These are phyloP conservation scores for Drosophila nr. perissopoda DNA, from an alignment of 2,888 invertebrate genomes.

Conservation along the genomic window DNA sequence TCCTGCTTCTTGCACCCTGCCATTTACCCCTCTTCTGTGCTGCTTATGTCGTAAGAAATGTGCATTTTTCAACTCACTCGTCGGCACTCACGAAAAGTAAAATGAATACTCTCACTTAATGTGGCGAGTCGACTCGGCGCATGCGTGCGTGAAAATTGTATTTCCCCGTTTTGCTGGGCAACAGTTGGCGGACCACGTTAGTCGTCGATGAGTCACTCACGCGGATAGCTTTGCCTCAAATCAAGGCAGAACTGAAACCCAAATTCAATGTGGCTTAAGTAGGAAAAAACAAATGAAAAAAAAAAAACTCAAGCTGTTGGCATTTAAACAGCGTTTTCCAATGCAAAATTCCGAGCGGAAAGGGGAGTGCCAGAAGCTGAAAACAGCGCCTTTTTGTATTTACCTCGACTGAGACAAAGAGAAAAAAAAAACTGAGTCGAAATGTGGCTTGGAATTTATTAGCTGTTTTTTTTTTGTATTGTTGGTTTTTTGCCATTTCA, in stretches of 20 bases:
- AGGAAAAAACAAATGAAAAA: slow-evolving; percentile 34
- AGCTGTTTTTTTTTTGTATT: slow-evolving; percentile 39
- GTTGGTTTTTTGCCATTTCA: slow-evolving; percentile 59
- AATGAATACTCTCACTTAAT: slow-evolving; percentile 73
- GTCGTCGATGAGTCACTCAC: slow-evolving; percentile 42
- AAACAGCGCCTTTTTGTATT: slow-evolving; percentile 50
- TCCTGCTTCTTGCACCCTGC: slow-evolving; percentile 7
- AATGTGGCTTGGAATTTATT: slow-evolving; percentile 63
- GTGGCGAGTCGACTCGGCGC: slow-evolving; percentile 54
- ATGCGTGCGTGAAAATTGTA: slow-evolving; percentile 80
- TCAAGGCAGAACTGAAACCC: slow-evolving; percentile 25
- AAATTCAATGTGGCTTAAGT: slow-evolving; percentile 48
- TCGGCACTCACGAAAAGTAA: slow-evolving; percentile 60
- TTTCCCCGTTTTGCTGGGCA: slow-evolving; percentile 57
- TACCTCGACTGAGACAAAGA: slow-evolving; percentile 22
- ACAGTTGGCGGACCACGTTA: not conserved
- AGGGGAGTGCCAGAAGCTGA: slow-evolving; percentile 67
- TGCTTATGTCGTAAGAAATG: slow-evolving; percentile 61
- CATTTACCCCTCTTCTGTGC: not conserved
- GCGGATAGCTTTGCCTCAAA: slow-evolving; percentile 18
- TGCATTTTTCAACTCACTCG: slow-evolving; percentile 15
- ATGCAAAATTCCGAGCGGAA: slow-evolving; percentile 59
- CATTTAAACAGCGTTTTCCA: slow-evolving; percentile 60
- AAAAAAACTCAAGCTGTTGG: slow-evolving; percentile 58
- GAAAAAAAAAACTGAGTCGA: slow-evolving; percentile 16